Base-by-base conservation (phyloP, 2,113 vertebrate species). In the Urocynchramus pylzowi region DNA sequence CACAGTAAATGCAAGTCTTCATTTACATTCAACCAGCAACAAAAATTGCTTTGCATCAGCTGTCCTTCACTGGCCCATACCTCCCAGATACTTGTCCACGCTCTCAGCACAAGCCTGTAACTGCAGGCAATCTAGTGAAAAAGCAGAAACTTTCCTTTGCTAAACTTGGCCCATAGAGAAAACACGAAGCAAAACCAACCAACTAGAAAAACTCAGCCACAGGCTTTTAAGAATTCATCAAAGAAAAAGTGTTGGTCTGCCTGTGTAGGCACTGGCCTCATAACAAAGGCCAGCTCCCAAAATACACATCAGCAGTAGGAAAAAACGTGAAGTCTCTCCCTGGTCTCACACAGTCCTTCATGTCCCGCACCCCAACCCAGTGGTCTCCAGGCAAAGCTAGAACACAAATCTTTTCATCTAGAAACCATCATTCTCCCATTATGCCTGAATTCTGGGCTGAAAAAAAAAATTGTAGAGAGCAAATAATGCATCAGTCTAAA, bases 41-140 rank as follows among this genome's bases (percentile, higher is more conserved):
- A 77, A 80, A 96, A 90, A 77, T 57, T 73, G 70, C 33, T 80
- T 83, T 74, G 45, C 87, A 89, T 87, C 30, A 84, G 44, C 33
- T 3, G 1, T 54, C 1, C 0, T 85, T 80, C 14, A 33, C 6
- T 77, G 59, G 31, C 37, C 44, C 4, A 2, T 57, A 20, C 16
- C 75, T 84, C 39, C 21, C 56, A 50, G 50, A 12, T 76, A 44
- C 1, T 74, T 74, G 50, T 50, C 45, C 28, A 11, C 1, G 7
- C 5, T 44, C 26, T 80, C 50, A 77, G 77, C 22, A 56, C 19
- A 49, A 75, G 37, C n/a, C 31, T 80, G 61, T 45, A 71, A 41
- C 56, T 52, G 37, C 2, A 82, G 23, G 17, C 37, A 85, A 44
- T 57, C 11, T 41, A 30, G 33, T 22, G 41, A 75, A 81, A 84